Base-by-base conservation (phyloP, 2,113 vertebrate species). In the Stictonetta naevosa region DNA sequence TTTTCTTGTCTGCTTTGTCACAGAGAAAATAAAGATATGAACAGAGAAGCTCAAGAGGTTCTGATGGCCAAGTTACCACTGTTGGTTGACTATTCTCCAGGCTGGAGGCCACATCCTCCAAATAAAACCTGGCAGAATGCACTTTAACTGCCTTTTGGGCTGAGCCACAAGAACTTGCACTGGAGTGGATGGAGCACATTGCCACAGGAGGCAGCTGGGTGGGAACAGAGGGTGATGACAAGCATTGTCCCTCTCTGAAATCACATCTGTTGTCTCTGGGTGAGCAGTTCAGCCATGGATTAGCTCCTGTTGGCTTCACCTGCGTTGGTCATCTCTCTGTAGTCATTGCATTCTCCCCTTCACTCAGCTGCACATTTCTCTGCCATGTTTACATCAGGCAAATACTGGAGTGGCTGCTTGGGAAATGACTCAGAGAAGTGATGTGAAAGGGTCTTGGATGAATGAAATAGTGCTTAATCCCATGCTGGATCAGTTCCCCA, bases 341-440 rank as follows among this genome's bases (percentile, higher is more conserved):
- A 58, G 7, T 22, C 29, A 58, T 69, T 53, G 33, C 26, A 18
- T 2, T 29, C 16, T 80, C 5, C 15, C 4, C 15, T 85, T 16
- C 15, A 58, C 12, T 13, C 55, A 73, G 19, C 12, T 0, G 0
- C 22, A 23, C 0, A 0, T 86, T 86, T 78, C 44, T 78, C 34
- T 81, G 55, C 26, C 22, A 8, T 62, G 3, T 48, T 53, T 80
- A 59, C 38, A 23, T 11, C 0, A 1, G 23, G 14, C 0, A 74
- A 86, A 67, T 44, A 36, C n/a, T 86, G 50, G 44, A 86, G 22
- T 59, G 0, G 0, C 3, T 69, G 83, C 36, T 40, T 74, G 36
- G 36, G 50, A 93, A 83, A 4, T 76, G 72, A 67, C 46, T 75
- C 23, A 62, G 81, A 81, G 14, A 74, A 88, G 2, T 86, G 76